Conservation (phyloP, 2,113 vertebrate genomes). For the Cyanocitta stelleri region DNA sequence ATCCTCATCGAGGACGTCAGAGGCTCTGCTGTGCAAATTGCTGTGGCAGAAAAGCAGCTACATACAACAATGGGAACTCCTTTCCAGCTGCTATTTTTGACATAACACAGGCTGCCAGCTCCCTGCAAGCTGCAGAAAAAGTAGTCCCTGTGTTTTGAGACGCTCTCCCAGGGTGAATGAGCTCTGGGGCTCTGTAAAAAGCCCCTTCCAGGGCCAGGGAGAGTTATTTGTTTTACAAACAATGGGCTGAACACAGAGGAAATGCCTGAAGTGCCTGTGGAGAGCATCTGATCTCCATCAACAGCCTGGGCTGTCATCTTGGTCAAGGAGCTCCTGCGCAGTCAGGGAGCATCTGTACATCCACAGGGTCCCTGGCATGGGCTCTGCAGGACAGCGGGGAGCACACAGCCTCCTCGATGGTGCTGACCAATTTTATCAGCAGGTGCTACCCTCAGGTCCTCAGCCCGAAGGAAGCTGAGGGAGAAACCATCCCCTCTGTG, state of each 20-base stretch:
- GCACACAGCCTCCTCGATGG: neutral
- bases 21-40: neutral
- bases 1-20: neutral
- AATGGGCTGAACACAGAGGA: conserved; percentile 1
- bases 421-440: neutral
- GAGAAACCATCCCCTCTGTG: neutral
- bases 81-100: conserved; percentile 1
- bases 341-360: neutral
- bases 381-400: neutral
- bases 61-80: neutral
- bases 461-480: accelerated
- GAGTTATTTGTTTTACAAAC: neutral
- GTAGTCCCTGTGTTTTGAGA: neutral
- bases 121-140: neutral
- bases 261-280: neutral
- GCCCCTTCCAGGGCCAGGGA: neutral
- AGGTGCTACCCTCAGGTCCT: neutral
- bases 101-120: neutral
- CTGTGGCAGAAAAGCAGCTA: neutral
- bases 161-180: neutral
- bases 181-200: neutral
- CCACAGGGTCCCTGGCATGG: accelerated
- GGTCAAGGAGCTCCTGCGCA: neutral
- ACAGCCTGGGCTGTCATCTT: neutral
- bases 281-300: conserved; percentile 12